Percentiles rank a stretch among this genome's conserved stretches.
Conservation (phyloP, 2,797 vertebrate genomes). For the Alcedo atthis region DNA sequence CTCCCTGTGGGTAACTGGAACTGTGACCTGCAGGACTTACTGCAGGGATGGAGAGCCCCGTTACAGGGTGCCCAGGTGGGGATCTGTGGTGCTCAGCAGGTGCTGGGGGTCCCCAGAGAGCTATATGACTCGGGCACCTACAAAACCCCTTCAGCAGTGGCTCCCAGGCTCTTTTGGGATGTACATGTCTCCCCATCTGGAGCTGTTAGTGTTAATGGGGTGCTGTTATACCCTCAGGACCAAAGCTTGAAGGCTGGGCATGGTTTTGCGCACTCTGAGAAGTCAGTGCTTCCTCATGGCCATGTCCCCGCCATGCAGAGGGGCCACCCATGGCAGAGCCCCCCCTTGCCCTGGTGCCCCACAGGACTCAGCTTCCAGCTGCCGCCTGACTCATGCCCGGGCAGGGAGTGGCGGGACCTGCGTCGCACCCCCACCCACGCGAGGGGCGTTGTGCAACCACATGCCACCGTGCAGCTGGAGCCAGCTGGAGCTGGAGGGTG, state of each 20-base stretch:
- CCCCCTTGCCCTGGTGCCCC: not conserved
- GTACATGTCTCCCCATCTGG: not conserved
- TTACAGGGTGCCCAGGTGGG: not conserved
- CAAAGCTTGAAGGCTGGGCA: not conserved
- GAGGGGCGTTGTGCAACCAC: conserved; percentile 31
- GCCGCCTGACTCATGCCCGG: not conserved
- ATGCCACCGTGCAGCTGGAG: accelerated
- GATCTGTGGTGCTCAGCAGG: too few relatives aligned
- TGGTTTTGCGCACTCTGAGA: not conserved
- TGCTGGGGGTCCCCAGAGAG: not conserved
- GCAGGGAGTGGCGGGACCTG: conserved; percentile 43
- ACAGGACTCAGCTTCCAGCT: not conserved
- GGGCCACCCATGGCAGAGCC: not conserved
- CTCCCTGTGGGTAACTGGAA: not conserved
- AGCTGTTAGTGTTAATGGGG: not conserved
- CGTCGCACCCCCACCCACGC: conserved; percentile 34
- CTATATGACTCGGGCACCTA: not conserved
- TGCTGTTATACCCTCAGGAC: not conserved
- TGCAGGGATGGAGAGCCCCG: accelerated
- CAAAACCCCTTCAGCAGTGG: not conserved
- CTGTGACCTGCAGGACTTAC: not conserved
- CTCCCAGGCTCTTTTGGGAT: not conserved
- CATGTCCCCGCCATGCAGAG: accelerated
- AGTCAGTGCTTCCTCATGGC: not conserved
- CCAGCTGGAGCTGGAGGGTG: not conserved